Base-by-base conservation (phyloP, 2,888 invertebrate species). In the Drosophila mettleri region DNA sequence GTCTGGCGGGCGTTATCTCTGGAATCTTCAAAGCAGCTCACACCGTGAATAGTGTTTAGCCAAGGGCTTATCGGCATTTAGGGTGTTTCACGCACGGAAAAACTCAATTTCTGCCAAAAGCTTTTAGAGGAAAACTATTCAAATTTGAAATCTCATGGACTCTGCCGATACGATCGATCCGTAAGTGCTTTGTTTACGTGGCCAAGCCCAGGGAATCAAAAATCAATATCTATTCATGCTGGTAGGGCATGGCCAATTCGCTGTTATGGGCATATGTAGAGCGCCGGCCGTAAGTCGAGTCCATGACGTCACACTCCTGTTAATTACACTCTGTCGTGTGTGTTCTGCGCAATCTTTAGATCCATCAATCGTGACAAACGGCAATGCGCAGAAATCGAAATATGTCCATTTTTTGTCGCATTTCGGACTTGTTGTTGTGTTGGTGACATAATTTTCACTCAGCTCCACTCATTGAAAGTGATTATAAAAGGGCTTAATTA, bases 381-480 rank as follows among this genome's bases (percentile, higher is more conserved):
- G 52, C 41, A 57, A 45, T 45, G 36, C 36, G 49, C n/a, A n/a
- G n/a, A 49, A 49, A 49, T 49, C 22, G 22, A 49, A 49, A 48
- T 14, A 14, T 31, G 31, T 20, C 20, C 31, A 5, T 1, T 12
- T 27, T 29, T 31, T 20, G 29, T 14, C 27, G 46, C 46, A 20
- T 18, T 48, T 29, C 7, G 5, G 10, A 3, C 12, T 12, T 31
- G 12, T 48, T 48, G 4, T n/a, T 2, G 34, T 20, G 29, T 20
- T 31, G 46, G 46, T 48, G 46, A 48, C 46, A 48, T 48, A 48
- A 48, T 48, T 31, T 48, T 29, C 8, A 18, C 31, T 9, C 1
- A 48, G 10, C 31, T 9, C 1, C 31, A 14, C 1, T 4, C 31
- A 48, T 48, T 48, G 29, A 29, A 48, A 48, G 3, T 12, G 31